phyloP scores from a whole-genome alignment of 2,113 vertebrate species.

The Ploceus nigricollis region DNA sequence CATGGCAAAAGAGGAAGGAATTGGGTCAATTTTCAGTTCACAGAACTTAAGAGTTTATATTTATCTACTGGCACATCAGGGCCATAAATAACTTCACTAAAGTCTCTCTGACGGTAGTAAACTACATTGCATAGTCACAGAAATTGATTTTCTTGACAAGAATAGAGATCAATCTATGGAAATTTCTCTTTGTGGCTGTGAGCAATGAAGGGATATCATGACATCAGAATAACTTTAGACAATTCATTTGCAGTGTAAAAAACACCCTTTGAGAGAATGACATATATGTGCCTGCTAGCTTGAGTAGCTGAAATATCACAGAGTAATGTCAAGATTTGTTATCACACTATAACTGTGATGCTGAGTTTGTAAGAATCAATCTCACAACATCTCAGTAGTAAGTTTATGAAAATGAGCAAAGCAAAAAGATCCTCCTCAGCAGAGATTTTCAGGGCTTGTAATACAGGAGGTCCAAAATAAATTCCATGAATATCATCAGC shows the following conservation, averaged over 20 bases:
- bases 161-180: not conserved
- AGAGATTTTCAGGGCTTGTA: not conserved
- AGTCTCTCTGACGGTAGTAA: not conserved
- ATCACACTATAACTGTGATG: not conserved
- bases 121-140: not conserved
- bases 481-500: not conserved
- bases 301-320: not conserved
- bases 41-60: not conserved
- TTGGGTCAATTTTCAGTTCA: not conserved
- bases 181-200: not conserved
- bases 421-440: fast-evolving
- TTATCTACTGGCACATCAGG: not conserved
- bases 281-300: not conserved
- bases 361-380: not conserved
- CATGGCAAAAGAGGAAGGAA: not conserved
- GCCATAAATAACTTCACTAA: not conserved
- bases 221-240: not conserved
- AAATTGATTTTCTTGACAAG: slow-evolving; percentile 17
- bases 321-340: not conserved
- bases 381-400: not conserved
- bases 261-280: not conserved
- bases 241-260: not conserved
- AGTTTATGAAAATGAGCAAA: not conserved
- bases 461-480: not conserved
- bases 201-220: not conserved